A percentile compares a stretch with the other conserved stretches of the same genome.
Evolutionary conservation across 2,888 invertebrate species (phyloP).

Genomic region (Biston betularia): DNA sequence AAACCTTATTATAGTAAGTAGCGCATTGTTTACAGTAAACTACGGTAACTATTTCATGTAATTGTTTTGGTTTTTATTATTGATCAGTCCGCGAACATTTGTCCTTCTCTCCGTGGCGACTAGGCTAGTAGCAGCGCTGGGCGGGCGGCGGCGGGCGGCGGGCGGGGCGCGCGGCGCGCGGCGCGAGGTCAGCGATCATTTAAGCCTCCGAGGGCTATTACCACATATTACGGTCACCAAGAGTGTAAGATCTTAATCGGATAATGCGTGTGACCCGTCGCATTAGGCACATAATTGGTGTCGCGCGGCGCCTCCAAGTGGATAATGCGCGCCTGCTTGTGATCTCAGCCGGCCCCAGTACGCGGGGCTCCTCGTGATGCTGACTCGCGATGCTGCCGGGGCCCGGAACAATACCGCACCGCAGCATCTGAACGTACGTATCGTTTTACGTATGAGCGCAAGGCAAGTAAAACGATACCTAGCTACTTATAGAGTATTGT

Average conservation of each 20-base stretch:
- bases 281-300: constrained; percentile 63
- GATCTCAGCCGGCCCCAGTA: constrained; percentile 58
- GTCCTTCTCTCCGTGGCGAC: no score
- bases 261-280: constrained; percentile 43
- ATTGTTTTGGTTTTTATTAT: no score
- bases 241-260: constrained; percentile 38
- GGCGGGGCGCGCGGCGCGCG: not conserved
- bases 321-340: constrained; percentile 62
- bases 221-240: constrained; percentile 29
- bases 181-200: constrained; percentile 18
- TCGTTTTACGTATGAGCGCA: not conserved
- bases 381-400: no score
- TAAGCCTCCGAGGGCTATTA: constrained; percentile 20
- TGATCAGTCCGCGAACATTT: no score
- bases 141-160: no score
- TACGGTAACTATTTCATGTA: no score
- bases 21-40: no score
- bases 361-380: constrained; percentile 1
- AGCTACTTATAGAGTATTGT: not conserved
- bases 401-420: no score
- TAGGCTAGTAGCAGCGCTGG: no score
- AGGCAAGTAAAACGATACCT: not conserved
- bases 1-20: no score
- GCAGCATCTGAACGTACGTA: not conserved
- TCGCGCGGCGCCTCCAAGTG: constrained; percentile 57